These are phyloP conservation scores for Brachymystax lenok DNA, from an alignment of 2,797 vertebrate species.

Conservation along the genomic window DNA sequence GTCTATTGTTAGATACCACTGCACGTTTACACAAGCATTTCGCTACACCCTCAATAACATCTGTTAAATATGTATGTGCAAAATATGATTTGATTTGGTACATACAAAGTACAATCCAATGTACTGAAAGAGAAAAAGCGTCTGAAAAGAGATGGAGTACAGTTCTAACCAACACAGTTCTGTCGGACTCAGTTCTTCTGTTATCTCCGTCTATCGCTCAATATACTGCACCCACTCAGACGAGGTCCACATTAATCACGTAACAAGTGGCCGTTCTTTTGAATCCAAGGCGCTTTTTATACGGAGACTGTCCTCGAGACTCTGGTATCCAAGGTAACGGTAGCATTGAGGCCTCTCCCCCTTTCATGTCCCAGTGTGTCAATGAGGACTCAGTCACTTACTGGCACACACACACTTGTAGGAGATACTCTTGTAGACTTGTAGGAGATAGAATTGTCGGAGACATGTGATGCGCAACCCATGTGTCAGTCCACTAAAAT, in stretches of 20 bases:
- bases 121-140: neutral
- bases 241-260: neutral
- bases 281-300: neutral
- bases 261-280: neutral
- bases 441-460: neutral
- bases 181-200: neutral
- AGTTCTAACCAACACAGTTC: neutral
- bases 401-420: neutral
- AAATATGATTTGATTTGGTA: too few species aligned
- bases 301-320: neutral
- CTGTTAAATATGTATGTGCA: too few species aligned
- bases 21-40: too few species aligned
- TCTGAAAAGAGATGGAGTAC: neutral
- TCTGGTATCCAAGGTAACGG: conserved; percentile 30
- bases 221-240: neutral
- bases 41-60: too few species aligned
- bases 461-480: too few species aligned
- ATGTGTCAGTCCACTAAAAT: neutral
- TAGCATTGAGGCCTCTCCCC: neutral
- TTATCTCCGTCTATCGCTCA: neutral
- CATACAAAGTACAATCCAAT: neutral
- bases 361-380: conserved; percentile 13
- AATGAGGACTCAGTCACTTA: conserved; percentile 8
- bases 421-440: neutral
- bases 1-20: too few species aligned